Base-by-base conservation (phyloP, 2,888 invertebrate genomes). In the Liodrosophila aerea region DNA sequence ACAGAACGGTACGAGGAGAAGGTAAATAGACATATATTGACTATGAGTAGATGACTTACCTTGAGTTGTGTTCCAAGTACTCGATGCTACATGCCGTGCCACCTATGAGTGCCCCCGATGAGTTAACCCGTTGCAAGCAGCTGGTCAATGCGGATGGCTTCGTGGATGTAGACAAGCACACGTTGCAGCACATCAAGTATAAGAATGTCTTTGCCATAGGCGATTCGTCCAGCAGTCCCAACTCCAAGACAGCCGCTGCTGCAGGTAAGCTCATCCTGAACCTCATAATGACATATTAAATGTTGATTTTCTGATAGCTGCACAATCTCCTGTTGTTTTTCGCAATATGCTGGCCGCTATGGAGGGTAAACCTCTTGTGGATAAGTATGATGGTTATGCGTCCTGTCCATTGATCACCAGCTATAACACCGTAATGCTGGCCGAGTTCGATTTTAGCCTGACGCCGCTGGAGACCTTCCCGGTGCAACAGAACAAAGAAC, bases 191-290 rank as follows among this genome's bases (percentile, higher is more conserved):
- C 88, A 91, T 90, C 0, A 92, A 92, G 69, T 97, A 93, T 89
- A 89, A 92, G 1, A 99, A 99, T 89, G 92, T 99, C 37, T 99
- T 96, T 90, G 97, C 96, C 1, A 93, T 99, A 22, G 99, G 99
- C 0, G 99, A 99, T 89, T 98, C 98, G 86, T 94, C 94, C 0
- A 95, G 93, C 85, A 92, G 97, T 12, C 98, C 99, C 0, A 99
- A 98, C 81, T 96, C 98, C 2, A 99, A 98, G 91, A 99, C 99
- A 2, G 98, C 97, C 34, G 99, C 99, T 7, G 98, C 99, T 51
- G 94, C 97, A 59, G 96, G 98, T 97, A 88, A 90, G n/a, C n/a
- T n/a, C n/a, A n/a, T n/a, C n/a, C n/a, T n/a, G n/a, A n/a, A n/a
- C n/a, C n/a, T n/a, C n/a, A n/a, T n/a, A n/a, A n/a, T n/a, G n/a